Evolutionary conservation across 2,888 invertebrate genomes (phyloP).

Genomic region (Brachyptera putata): DNA sequence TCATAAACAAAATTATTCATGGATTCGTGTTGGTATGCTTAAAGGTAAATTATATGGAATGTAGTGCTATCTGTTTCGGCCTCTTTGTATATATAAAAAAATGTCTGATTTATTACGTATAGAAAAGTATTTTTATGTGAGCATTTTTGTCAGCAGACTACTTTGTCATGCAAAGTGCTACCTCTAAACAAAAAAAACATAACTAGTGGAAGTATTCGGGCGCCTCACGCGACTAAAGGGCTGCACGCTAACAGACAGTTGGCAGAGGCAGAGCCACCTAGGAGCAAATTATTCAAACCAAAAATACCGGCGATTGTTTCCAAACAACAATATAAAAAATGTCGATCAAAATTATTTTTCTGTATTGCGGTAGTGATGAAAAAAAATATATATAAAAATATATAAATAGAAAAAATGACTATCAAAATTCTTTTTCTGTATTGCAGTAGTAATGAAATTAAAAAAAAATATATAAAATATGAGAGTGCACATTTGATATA

Average conservation of each 20-base stretch:
- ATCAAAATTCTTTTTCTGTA: too few relatives aligned
- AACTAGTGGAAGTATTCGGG: constrained; percentile 15
- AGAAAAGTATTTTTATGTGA: constrained; percentile 5
- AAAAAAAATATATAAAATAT: too few relatives aligned
- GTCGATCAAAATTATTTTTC: too few relatives aligned
- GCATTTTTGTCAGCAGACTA: constrained; percentile 16
- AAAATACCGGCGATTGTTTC: too few relatives aligned
- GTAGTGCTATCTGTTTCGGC: background rate
- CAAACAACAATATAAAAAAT: too few relatives aligned
- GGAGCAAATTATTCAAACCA: too few relatives aligned
- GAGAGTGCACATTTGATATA: too few relatives aligned
- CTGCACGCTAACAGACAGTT: background rate
- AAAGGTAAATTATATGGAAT: background rate
- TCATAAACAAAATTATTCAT: too few relatives aligned
- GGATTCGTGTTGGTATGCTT: constrained; percentile 2
- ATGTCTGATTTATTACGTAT: constrained; percentile 6
- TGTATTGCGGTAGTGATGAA: too few relatives aligned
- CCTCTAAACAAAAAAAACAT: constrained; percentile 9
- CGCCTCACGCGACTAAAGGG: constrained; percentile 10
- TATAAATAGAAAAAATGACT: too few relatives aligned
- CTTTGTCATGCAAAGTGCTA: constrained; percentile 27
- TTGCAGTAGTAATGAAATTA: too few relatives aligned
- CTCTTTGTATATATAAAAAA: background rate
- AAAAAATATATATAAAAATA: too few relatives aligned
- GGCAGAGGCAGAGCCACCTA: background rate